Evolutionary conservation across 1,140 invertebrate genomes (phyloP).

Genomic region (Streblospio benedicti): DNA sequence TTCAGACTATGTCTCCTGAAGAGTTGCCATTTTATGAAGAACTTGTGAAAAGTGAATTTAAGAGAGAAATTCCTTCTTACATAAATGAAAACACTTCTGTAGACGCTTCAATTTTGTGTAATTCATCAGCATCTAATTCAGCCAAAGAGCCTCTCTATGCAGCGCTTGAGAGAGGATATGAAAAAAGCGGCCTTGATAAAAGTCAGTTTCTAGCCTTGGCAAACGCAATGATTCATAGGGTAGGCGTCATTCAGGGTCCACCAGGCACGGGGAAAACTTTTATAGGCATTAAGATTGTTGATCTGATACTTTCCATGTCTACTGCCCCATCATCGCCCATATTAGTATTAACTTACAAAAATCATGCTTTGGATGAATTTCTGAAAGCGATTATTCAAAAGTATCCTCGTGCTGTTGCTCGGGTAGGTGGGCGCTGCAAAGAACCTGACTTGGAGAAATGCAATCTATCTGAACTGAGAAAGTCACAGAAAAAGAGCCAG

Average conservation of each 20-base stretch:
- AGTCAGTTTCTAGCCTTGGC: not conserved
- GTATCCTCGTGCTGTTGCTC: not conserved
- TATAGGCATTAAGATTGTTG: not conserved
- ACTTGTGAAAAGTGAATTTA: not conserved
- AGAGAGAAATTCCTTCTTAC: no score
- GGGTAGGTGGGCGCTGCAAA: slow-evolving; percentile 2
- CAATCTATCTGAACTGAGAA: not conserved
- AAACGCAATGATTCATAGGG: not conserved
- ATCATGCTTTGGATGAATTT: slow-evolving; percentile 10
- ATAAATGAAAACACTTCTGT: not conserved
- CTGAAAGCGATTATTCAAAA: not conserved
- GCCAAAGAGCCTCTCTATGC: not conserved
- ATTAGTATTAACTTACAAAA: slow-evolving; percentile 8
- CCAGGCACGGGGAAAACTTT: slow-evolving; percentile 10
- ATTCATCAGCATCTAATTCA: not conserved
- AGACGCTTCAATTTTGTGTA: not conserved
- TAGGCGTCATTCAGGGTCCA: slow-evolving; percentile 3
- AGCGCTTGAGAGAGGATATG: not conserved
- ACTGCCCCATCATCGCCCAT: not conserved
- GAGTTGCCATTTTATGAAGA: slow-evolving; percentile 4
- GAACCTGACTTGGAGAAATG: not conserved
- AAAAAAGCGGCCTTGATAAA: not conserved
- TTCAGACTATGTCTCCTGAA: not conserved
- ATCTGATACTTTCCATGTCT: not conserved
- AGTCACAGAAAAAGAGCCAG: not conserved